These are phyloP conservation scores for Brenthis ino DNA, from an alignment of 2,888 invertebrate genomes.

Conservation along the genomic window DNA sequence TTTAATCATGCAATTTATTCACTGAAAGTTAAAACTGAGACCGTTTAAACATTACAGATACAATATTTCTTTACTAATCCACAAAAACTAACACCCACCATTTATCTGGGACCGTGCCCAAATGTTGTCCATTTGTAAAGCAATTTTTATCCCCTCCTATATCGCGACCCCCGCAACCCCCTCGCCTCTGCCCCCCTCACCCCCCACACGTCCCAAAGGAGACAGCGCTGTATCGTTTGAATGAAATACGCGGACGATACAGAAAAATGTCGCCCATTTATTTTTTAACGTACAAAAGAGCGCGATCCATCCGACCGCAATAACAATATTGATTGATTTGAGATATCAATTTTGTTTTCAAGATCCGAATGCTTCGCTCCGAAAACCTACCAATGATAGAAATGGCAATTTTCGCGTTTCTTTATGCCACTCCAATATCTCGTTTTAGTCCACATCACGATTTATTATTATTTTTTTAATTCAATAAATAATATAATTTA, in stretches of 20 bases:
- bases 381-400: not conserved
- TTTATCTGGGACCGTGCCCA: slow-evolving; percentile 31
- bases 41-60: slow-evolving; percentile 31
- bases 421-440: too few species aligned
- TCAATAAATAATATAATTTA: too few species aligned
- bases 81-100: slow-evolving; percentile 36
- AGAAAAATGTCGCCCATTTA: slow-evolving; percentile 22
- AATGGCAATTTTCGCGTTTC: too few species aligned
- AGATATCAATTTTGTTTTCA: not conserved
- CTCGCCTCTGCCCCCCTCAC: not conserved
- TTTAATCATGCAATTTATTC: slow-evolving; percentile 31
- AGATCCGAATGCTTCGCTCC: not conserved
- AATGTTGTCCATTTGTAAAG: slow-evolving; percentile 40
- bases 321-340: slow-evolving; percentile 13
- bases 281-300: slow-evolving; percentile 23
- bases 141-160: slow-evolving; percentile 31
- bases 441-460: too few species aligned
- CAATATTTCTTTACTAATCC: slow-evolving; percentile 37
- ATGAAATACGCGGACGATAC: slow-evolving; percentile 37
- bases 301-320: slow-evolving; percentile 1
- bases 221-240: slow-evolving; percentile 33
- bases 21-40: slow-evolving; percentile 23
- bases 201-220: slow-evolving; percentile 19
- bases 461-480: too few species aligned
- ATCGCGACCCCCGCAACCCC: not conserved